These are phyloP conservation scores for Ptilorrhoa leucosticta DNA, from an alignment of 2,113 vertebrate species.

Conservation along the genomic window DNA sequence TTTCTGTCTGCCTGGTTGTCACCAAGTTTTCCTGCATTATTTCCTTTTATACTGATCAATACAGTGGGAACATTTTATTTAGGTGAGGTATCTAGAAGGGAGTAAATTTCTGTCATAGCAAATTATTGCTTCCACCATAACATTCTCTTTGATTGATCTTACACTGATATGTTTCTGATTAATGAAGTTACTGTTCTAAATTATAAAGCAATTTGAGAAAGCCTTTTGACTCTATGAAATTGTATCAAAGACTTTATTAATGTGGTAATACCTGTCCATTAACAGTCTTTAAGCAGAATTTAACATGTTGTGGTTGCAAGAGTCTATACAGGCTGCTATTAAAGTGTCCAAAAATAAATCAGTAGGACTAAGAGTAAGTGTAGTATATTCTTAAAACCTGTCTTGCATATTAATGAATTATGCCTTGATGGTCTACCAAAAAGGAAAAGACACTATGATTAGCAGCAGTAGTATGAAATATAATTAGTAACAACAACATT, in stretches of 20 bases:
- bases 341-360: constrained; percentile 8
- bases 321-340: background rate
- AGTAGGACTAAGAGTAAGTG: background rate
- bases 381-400: constrained; percentile 10
- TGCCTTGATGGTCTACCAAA: background rate
- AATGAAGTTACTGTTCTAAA: constrained; percentile 5
- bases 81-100: background rate
- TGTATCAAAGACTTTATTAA: constrained; percentile 10
- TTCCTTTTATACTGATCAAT: background rate
- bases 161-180: background rate
- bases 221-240: constrained; percentile 4
- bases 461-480: background rate
- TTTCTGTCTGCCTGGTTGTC: background rate
- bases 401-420: background rate
- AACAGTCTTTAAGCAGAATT: constrained; percentile 7
- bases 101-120: background rate
- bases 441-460: background rate
- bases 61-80: background rate
- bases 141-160: constrained; percentile 28
- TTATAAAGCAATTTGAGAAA: constrained; percentile 28
- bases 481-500: background rate
- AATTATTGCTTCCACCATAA: background rate
- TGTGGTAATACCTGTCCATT: constrained; percentile 5
- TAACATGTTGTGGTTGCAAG: background rate
- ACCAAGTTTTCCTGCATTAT: background rate